Evolutionary conservation across 2,888 invertebrate genomes (phyloP), one percentile per base, ranked within the genome.

Genomic region (Anaspis maculata): DNA sequence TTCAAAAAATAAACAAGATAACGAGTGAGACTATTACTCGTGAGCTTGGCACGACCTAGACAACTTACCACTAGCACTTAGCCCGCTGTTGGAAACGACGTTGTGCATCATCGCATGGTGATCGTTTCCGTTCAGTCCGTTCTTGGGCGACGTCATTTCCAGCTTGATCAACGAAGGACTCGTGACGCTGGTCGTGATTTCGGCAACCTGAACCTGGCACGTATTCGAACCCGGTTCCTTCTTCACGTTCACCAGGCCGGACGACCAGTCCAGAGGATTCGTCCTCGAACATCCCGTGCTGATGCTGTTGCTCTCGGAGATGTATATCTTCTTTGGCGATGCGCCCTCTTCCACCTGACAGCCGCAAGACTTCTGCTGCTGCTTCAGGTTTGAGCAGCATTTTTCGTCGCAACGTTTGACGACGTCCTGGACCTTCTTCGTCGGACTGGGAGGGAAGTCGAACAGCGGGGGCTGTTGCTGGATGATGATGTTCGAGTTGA

Each of bases 211-310:
- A 68, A 73, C 73, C 12, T 72, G 72, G 26, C 23, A 24, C 19
- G 35, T 23, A 27, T 14, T 11, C n/a, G 27, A 15, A 21, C 68
- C 62, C 1, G 80, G 79, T 57, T 81, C 81, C 38, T 80, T 71
- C 58, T 82, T 82, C 35, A 81, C 76, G 49, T 75, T 71, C 30
- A 74, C 68, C n/a, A n/a, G n/a, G n/a, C 74, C 67, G 13, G 56
- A 52, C 26, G 48, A 63, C 79, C 79, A 80, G 35, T 78, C 75
- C 38, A 80, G 73, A 3, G 81, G 80, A 59, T 79, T 74, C 6
- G 81, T 81, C 27, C 81, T 68, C 57, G 80, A 80, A 59, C 81
- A 82, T 2, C 81, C 80, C 19, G 19, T 6, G 5, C 9, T 9
- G 19, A 6, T 19, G 19, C 9, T 19, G 24, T 35, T 40, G 7